Percentiles rank a stretch among this genome's conserved stretches.
phyloP scores from a whole-genome alignment of 2,888 invertebrate genomes.

The Campoplex nolae region DNA sequence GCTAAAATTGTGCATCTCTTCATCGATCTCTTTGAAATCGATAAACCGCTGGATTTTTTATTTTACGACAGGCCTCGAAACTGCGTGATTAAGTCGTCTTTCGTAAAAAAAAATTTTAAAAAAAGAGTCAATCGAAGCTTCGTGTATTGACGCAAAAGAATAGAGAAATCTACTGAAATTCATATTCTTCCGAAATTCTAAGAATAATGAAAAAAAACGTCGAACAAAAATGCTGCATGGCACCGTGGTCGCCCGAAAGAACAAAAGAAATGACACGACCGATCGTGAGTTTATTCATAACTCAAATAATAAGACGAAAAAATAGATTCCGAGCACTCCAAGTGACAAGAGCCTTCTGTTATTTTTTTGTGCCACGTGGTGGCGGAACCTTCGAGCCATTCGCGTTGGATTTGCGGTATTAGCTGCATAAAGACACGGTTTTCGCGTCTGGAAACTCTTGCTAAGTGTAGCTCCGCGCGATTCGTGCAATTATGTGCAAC shows the following conservation, averaged over 20 bases:
- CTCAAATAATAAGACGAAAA: background rate
- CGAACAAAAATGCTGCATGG: background rate
- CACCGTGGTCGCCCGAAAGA: background rate
- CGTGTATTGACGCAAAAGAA: background rate
- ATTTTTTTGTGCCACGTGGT: background rate
- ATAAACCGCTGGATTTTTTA: slow-evolving; percentile 8
- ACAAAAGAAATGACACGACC: background rate
- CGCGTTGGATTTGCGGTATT: background rate
- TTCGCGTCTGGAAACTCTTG: slow-evolving; percentile 4
- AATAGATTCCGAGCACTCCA: background rate
- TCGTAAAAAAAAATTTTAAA: background rate
- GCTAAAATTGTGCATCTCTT: background rate
- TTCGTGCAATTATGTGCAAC: slow-evolving; percentile 5
- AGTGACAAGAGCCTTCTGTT: background rate
- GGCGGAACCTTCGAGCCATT: background rate
- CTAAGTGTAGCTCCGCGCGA: background rate
- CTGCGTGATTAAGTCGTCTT: background rate
- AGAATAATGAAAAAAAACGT: background rate
- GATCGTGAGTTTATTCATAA: background rate
- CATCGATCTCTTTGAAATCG: slow-evolving; percentile 44
- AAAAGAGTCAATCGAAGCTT: too few species aligned
- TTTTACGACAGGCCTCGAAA: background rate
- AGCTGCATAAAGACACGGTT: background rate
- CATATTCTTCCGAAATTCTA: background rate
- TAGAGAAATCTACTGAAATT: background rate